Percentiles rank a stretch among this genome's conserved stretches.
These are phyloP conservation scores for Sciurus vulgaris DNA, from an alignment of 2,797 vertebrate species.

Conservation along the genomic window DNA sequence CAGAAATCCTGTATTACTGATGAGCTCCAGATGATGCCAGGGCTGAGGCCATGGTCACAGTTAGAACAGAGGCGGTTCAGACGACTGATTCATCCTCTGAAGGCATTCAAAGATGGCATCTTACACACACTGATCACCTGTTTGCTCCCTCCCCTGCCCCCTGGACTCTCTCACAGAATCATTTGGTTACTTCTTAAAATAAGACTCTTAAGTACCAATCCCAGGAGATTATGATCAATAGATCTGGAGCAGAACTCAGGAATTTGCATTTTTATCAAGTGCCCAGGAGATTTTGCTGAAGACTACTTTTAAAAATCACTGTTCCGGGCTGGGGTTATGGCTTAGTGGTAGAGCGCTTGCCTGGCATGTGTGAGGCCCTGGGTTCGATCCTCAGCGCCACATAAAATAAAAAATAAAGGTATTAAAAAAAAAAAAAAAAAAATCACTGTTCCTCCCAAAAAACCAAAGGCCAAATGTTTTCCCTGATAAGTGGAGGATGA, in stretches of 20 bases:
- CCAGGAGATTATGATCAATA: background rate
- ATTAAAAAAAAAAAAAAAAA: too few relatives aligned
- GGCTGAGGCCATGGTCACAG: background rate
- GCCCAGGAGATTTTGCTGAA: background rate
- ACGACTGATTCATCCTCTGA: background rate
- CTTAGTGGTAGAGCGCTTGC: too few relatives aligned
- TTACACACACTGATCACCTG: background rate
- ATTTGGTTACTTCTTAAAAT: background rate
- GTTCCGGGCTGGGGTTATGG: too few relatives aligned
- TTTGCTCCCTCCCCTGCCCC: background rate
- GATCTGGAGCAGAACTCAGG: background rate
- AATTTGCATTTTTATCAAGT: constrained; percentile 33
- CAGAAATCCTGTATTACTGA: background rate
- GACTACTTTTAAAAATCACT: background rate
- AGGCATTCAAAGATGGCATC: background rate
- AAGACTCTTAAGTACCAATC: background rate
- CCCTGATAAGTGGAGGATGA: too few relatives aligned
- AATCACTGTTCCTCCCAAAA: too few relatives aligned
- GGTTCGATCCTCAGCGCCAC: too few relatives aligned
- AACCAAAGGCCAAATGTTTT: too few relatives aligned
- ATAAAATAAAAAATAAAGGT: too few relatives aligned
- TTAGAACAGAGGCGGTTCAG: background rate
- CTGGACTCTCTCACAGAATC: background rate
- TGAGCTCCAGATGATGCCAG: background rate
- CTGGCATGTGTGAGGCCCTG: too few relatives aligned